Base-by-base conservation (phyloP, 2,797 vertebrate genomes). In the Masticophis lateralis region DNA sequence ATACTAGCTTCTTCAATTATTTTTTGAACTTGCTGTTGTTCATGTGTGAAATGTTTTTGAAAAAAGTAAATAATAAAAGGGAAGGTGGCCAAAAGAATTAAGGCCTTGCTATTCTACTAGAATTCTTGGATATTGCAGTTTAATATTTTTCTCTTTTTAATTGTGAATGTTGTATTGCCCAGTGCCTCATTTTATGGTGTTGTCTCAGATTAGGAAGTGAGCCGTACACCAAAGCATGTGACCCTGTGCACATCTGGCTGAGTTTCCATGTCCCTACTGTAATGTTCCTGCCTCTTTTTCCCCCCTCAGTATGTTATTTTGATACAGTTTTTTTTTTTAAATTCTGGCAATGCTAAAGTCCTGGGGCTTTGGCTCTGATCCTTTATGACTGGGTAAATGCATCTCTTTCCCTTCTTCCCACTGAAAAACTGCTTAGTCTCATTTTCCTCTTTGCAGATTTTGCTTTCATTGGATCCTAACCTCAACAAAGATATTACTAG, bases 401-500 rank as follows among this genome's bases (percentile, higher is more conserved):
- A 27, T 18, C 0, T 59, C 14, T 7, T 90, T 27, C 16, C 69
- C 16, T 57, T 92, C 43, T 95, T 86, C n/a, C 0, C 53, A 22
- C 47, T 60, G 37, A 92, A 83, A 95, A 56, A 28, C 14, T 16
- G 55, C 13, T 10, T 57, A 27, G 57, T 91, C 94, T 32, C 56
- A 16, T 18, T 95, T 95, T 90, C 94, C 32, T 93, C 5, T 83
- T 53, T 57, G 86, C 74, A 69, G 53, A 83, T 63, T 93, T 94
- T 94, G 32, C 28, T 94, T 93, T 93, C 92, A 16, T 0, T 86
- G 66, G 32, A 59, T 91, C 5, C 22, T 95, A 92, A 91, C 94
- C 88, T 94, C 74, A 92, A 94, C 92, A 93, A 93, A 95, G 66
- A 86, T 95, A 91, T 61, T 92, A 88, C 94, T 92, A 93, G 43